Conservation (phyloP, 2,797 vertebrate species). For the Sebastes ruberrimus region DNA sequence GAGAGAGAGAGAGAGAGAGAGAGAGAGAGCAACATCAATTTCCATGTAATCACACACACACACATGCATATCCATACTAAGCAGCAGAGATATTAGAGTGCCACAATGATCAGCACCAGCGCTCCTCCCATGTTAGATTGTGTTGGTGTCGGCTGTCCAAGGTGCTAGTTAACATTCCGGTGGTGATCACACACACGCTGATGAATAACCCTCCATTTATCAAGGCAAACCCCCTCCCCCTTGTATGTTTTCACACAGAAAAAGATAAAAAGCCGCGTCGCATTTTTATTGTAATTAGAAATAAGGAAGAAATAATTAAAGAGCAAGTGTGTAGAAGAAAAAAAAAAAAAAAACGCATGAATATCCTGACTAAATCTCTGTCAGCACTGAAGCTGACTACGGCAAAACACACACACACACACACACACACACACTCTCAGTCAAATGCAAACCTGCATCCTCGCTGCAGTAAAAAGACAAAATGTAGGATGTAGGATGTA, state of each 20-base stretch:
- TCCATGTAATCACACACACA: conserved; percentile 23
- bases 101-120: conserved; percentile 19
- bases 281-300: neutral
- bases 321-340: neutral
- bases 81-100: conserved; percentile 26
- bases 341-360: neutral
- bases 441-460: conserved; percentile 53
- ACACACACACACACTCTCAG: conserved; percentile 5
- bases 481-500: neutral
- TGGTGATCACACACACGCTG: conserved; percentile 78
- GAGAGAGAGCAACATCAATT: conserved; percentile 43
- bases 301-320: neutral
- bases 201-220: conserved; percentile 81
- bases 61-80: neutral
- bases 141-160: conserved; percentile 73
- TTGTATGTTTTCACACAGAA: conserved; percentile 25
- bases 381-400: conserved; percentile 64
- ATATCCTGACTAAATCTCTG: conserved; percentile 40
- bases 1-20: neutral
- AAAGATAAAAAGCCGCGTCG: conserved; percentile 1
- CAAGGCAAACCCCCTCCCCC: conserved; percentile 66
- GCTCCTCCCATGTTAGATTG: conserved; percentile 50
- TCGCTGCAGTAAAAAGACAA: conserved; percentile 63
- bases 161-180: conserved; percentile 83
- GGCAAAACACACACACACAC: conserved; percentile 43